Conservation (phyloP, 2,888 invertebrate species). For the Mythimna pallens region DNA sequence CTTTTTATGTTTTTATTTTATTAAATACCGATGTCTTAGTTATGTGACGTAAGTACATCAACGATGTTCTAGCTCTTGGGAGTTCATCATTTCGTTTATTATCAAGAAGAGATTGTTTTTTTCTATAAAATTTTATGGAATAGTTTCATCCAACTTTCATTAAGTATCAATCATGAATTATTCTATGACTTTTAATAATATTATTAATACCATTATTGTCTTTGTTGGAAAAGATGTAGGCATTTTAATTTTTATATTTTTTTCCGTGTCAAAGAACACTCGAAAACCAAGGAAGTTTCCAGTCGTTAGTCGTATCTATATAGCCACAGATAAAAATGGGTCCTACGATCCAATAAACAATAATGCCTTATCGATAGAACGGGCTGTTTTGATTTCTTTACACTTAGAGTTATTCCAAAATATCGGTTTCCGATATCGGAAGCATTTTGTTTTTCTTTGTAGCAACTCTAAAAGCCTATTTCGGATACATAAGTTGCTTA, state of each 20-base stretch:
- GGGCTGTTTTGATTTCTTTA: slow-evolving; percentile 39
- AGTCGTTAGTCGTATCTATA: slow-evolving; percentile 32
- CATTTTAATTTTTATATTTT: slow-evolving; percentile 6
- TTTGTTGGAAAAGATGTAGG: neutral
- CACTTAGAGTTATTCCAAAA: slow-evolving; percentile 24
- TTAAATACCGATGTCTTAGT: slow-evolving; percentile 47
- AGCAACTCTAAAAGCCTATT: neutral
- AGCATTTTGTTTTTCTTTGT: neutral
- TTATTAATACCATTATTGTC: neutral
- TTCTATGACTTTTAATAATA: neutral
- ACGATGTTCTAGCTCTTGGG: neutral
- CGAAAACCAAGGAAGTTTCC: slow-evolving; percentile 7
- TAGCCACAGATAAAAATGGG: slow-evolving; percentile 22
- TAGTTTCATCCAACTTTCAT: neutral
- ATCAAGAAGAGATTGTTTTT: slow-evolving; percentile 10
- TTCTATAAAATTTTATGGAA: neutral
- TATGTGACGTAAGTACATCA: slow-evolving; percentile 13
- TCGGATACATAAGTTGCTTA: neutral
- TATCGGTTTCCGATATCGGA: slow-evolving; percentile 36
- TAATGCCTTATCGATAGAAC: slow-evolving; percentile 58
- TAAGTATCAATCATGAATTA: neutral
- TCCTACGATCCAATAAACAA: slow-evolving; percentile 55
- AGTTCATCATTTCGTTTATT: slow-evolving; percentile 8
- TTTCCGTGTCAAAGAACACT: slow-evolving; percentile 11
- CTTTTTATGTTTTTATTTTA: slow-evolving; percentile 51